Evolutionary conservation across 1,140 invertebrate genomes (phyloP).

Genomic region (Drosophila hydei): DNA sequence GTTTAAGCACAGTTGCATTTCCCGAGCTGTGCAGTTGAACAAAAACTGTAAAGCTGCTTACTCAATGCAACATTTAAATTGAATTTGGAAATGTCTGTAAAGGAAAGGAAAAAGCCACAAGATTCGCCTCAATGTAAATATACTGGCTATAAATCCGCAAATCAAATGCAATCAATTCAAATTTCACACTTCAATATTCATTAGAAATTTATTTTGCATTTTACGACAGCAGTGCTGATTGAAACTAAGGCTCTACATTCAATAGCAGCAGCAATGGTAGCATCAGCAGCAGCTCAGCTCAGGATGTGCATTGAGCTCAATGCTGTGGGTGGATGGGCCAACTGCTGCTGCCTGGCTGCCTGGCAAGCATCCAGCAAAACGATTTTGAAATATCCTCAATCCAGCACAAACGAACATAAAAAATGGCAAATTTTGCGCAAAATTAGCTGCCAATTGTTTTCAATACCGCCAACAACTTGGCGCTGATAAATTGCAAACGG

Average conservation of each 20-base stretch:
- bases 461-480: slow-evolving; percentile 64
- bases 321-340: not conserved
- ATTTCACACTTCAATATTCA: slow-evolving; percentile 82
- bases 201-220: slow-evolving; percentile 82
- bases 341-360: not conserved
- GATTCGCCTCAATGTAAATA: slow-evolving; percentile 66
- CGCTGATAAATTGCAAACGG: slow-evolving; percentile 72
- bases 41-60: slow-evolving; percentile 13
- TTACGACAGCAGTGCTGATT: slow-evolving; percentile 55
- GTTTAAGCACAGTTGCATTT: not conserved
- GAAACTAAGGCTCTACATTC: slow-evolving; percentile 23
- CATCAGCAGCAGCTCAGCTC: not conserved
- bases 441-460: slow-evolving; percentile 81
- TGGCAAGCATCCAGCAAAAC: slow-evolving; percentile 47
- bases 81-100: slow-evolving; percentile 9
- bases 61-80: slow-evolving; percentile 15
- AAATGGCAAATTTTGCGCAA: slow-evolving; percentile 76
- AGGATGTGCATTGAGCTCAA: slow-evolving; percentile 2
- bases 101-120: slow-evolving; percentile 3
- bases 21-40: not conserved
- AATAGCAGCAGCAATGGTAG: slow-evolving; percentile 15
- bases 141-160: slow-evolving; percentile 71
- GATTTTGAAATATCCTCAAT: slow-evolving; percentile 34
- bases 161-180: slow-evolving; percentile 82
- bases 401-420: slow-evolving; percentile 48